Percentiles rank a stretch among this genome's conserved stretches.
phyloP scores from a whole-genome alignment of 2,888 invertebrate genomes.

The Eumacrocentrus americanus region DNA sequence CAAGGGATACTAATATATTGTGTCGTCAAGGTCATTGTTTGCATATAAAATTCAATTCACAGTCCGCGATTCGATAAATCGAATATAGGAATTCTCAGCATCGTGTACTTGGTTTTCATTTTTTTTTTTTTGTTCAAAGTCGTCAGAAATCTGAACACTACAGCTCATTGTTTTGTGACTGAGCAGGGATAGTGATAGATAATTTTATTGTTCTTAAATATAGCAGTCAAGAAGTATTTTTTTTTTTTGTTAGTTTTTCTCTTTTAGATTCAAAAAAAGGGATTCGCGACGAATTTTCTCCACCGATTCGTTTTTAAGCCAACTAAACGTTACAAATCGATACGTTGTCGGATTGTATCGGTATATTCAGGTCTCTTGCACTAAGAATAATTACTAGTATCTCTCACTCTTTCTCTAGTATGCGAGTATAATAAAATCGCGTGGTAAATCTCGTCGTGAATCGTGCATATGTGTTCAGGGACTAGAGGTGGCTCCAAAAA shows the following conservation, averaged over 20 bases:
- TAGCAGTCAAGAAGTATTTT: constrained; percentile 41
- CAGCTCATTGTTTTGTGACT: constrained; percentile 44
- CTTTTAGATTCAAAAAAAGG: constrained; percentile 12
- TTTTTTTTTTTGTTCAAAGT: constrained; percentile 32
- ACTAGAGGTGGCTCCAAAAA: constrained; percentile 25
- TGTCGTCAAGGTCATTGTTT: constrained; percentile 43
- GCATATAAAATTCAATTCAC: constrained; percentile 55
- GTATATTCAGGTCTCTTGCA: background rate
- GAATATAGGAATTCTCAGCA: constrained; percentile 28
- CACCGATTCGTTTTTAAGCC: background rate
- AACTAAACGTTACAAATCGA: constrained; percentile 1
- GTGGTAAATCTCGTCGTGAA: constrained; percentile 8
- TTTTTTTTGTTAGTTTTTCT: constrained; percentile 25
- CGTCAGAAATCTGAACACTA: constrained; percentile 59
- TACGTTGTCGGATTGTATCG: constrained; percentile 24
- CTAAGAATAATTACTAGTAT: background rate
- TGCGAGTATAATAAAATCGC: background rate
- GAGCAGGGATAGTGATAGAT: constrained; percentile 31
- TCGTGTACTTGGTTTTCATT: constrained; percentile 34
- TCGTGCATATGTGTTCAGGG: constrained; percentile 18
- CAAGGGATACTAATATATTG: constrained; percentile 56
- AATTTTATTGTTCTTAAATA: constrained; percentile 38
- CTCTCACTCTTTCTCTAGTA: background rate
- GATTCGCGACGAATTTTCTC: constrained; percentile 15
- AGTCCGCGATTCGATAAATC: constrained; percentile 51